Percentiles rank a stretch among this genome's conserved stretches.
phyloP scores from a whole-genome alignment of 2,888 invertebrate species.

The Ophion ventricosus region DNA sequence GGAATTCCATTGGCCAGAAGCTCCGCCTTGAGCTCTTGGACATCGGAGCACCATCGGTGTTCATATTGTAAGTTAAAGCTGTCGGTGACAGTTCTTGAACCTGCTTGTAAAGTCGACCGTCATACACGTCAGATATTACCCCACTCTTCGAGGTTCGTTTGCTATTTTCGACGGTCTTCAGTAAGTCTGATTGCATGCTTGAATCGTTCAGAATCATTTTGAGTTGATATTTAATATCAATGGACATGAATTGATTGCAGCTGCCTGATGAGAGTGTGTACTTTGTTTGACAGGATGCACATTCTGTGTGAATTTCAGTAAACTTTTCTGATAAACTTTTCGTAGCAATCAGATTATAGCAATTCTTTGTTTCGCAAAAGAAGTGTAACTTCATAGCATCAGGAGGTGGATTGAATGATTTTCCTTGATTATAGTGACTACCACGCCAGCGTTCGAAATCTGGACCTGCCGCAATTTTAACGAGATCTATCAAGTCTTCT shows the following conservation, averaged over 20 bases:
- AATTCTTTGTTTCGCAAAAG: slow-evolving; percentile 34
- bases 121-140: slow-evolving; percentile 41
- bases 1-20: slow-evolving; percentile 61
- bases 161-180: slow-evolving; percentile 26
- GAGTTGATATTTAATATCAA: slow-evolving; percentile 64
- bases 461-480: slow-evolving; percentile 45
- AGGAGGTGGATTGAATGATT: slow-evolving; percentile 41
- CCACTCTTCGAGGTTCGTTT: slow-evolving; percentile 9
- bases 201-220: slow-evolving; percentile 21
- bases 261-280: slow-evolving; percentile 27
- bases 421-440: slow-evolving; percentile 28
- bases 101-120: slow-evolving; percentile 54
- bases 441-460: slow-evolving; percentile 46
- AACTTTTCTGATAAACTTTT: slow-evolving; percentile 29
- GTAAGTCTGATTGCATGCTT: slow-evolving; percentile 12
- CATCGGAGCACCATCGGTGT: slow-evolving; percentile 64
- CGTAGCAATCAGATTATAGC: slow-evolving; percentile 29
- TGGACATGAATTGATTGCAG: slow-evolving; percentile 60
- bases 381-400: slow-evolving; percentile 43
- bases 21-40: slow-evolving; percentile 55
- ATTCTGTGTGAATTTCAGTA: background rate
- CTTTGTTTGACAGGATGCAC: slow-evolving; percentile 5
- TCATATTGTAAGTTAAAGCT: slow-evolving; percentile 63
- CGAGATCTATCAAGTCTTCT: slow-evolving; percentile 44
- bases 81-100: slow-evolving; percentile 39